phyloP scores from a whole-genome alignment of 2,888 invertebrate genomes.

The Spilarctia lutea region DNA sequence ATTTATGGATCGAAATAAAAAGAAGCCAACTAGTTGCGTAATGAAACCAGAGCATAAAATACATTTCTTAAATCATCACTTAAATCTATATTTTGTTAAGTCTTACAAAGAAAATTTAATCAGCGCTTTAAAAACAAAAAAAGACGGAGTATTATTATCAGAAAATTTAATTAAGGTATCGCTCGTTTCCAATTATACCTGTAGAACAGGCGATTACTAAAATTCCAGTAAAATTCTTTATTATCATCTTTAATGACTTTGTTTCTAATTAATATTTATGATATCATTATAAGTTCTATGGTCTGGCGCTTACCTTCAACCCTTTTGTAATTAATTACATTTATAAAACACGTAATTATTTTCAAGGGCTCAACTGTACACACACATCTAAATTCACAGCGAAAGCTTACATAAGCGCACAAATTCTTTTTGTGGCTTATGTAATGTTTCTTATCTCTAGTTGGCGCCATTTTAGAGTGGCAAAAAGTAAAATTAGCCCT shows the following conservation, averaged over 20 bases:
- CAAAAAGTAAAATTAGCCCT: neutral
- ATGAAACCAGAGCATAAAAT: neutral
- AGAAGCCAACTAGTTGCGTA: neutral
- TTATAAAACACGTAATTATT: neutral
- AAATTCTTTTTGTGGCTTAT: neutral
- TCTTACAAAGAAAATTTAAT: neutral
- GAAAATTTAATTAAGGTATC: neutral
- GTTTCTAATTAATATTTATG: neutral
- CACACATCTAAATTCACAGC: neutral
- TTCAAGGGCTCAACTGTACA: neutral
- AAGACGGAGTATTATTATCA: neutral
- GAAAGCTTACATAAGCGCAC: neutral
- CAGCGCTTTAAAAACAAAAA: neutral
- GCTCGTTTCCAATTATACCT: neutral
- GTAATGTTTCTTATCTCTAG: neutral
- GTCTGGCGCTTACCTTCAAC: neutral
- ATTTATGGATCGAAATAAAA: no score
- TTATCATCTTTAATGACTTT: neutral
- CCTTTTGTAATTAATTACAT: neutral
- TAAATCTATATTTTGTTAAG: neutral
- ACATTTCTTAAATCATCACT: neutral
- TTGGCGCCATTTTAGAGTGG: neutral
- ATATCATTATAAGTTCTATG: neutral
- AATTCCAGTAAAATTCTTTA: neutral
- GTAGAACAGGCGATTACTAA: neutral